These are phyloP conservation scores for Lucifuga dentata DNA, from an alignment of 2,113 vertebrate genomes.

Conservation along the genomic window DNA sequence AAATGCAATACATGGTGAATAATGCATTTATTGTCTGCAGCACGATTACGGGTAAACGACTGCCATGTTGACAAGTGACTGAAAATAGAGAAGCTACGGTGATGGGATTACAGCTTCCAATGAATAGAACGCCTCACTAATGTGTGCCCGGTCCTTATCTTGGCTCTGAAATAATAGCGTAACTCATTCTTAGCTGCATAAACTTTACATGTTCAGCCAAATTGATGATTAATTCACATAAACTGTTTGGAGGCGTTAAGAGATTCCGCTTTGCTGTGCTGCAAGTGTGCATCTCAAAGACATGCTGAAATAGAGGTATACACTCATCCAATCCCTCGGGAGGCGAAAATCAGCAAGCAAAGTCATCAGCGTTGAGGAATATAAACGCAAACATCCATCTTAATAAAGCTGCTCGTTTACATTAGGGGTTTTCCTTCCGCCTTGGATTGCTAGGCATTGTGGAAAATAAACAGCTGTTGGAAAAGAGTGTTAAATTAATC, in stretches of 20 bases:
- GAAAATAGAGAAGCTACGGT: constrained; percentile 52
- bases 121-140: constrained; percentile 46
- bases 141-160: constrained; percentile 16
- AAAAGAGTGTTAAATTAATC: constrained; percentile 44
- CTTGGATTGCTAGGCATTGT: constrained; percentile 48
- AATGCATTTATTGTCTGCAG: constrained; percentile 55
- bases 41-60: constrained; percentile 22
- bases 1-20: constrained; percentile 53
- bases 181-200: constrained; percentile 45
- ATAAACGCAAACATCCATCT: constrained; percentile 73
- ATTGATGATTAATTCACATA: constrained; percentile 77
- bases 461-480: constrained; percentile 74
- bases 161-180: constrained; percentile 43
- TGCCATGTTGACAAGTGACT: constrained; percentile 25
- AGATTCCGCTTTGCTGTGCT: constrained; percentile 46
- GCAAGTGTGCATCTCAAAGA: constrained; percentile 60
- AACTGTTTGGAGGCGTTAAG: constrained; percentile 73
- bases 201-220: constrained; percentile 63
- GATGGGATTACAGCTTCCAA: constrained; percentile 17
- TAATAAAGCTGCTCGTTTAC: constrained; percentile 67
- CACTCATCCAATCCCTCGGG: constrained; percentile 47
- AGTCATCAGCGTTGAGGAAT: constrained; percentile 66
- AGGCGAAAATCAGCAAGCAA: constrained; percentile 65
- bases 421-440: constrained; percentile 44
- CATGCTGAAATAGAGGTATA: constrained; percentile 68